A percentile compares a stretch with the other conserved stretches of the same genome.
Evolutionary conservation across 2,797 vertebrate species (phyloP).

Genomic region (Xenops minutus): DNA sequence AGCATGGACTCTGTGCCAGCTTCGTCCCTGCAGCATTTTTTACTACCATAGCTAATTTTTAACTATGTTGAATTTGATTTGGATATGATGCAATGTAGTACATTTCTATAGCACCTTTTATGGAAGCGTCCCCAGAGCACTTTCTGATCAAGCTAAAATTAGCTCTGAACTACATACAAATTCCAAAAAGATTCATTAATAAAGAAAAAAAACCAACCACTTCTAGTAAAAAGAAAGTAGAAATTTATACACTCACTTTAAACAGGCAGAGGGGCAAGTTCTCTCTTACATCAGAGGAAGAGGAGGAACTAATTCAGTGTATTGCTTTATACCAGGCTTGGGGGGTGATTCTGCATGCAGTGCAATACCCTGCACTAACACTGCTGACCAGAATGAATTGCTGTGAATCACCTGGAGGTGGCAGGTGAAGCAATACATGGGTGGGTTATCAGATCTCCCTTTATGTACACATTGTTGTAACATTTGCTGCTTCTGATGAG

Average conservation of each 20-base stretch:
- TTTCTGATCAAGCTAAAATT: conserved; percentile 26
- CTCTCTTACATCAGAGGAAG: background rate
- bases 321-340: background rate
- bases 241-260: background rate
- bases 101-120: background rate
- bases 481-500: background rate
- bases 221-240: background rate
- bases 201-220: background rate
- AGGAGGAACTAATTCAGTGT: background rate
- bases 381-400: background rate
- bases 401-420: background rate
- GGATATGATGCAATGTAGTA: background rate
- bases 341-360: background rate
- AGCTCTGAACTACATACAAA: background rate
- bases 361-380: background rate
- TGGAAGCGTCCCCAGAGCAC: background rate
- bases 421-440: background rate
- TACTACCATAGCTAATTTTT: background rate
- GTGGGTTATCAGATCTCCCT: background rate
- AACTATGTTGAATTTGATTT: background rate
- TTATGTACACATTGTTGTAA: background rate
- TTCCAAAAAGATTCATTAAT: background rate
- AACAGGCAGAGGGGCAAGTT: background rate
- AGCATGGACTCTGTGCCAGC: background rate
- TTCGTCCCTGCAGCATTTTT: background rate